These are phyloP conservation scores for Dyspetes luteomarginatus DNA, from an alignment of 2,888 invertebrate species.

Conservation along the genomic window DNA sequence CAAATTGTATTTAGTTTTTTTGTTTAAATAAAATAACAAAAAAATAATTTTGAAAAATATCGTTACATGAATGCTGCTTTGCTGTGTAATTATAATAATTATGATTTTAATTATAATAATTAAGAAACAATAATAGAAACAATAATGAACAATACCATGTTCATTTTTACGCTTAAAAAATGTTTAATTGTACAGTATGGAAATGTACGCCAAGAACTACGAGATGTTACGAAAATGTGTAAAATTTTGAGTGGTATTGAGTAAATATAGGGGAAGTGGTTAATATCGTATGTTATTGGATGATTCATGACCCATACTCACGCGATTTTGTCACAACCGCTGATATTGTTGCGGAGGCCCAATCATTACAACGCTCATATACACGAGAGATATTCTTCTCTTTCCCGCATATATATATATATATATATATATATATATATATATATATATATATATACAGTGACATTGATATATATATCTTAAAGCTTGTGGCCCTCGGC, in stretches of 20 bases:
- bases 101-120: too few relatives aligned
- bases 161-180: too few relatives aligned
- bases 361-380: not conserved
- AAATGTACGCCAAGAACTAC: not conserved
- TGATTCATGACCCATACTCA: conserved; percentile 19
- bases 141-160: too few relatives aligned
- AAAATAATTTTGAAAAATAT: too few relatives aligned
- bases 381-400: conserved; percentile 3
- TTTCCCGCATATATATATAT: not conserved
- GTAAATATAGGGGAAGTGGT: not conserved
- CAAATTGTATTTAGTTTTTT: not conserved
- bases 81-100: too few relatives aligned
- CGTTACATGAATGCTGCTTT: too few relatives aligned
- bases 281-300: conserved; percentile 15
- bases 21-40: too few relatives aligned
- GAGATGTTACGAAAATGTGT: not conserved
- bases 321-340: conserved; percentile 16
- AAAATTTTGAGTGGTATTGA: not conserved
- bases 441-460: too few relatives aligned
- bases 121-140: too few relatives aligned
- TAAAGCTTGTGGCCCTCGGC: conserved; percentile 7
- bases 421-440: not conserved
- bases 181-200: not conserved
- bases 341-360: conserved; percentile 1
- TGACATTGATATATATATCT: too few relatives aligned